Percentiles rank a stretch among this genome's conserved stretches.
These are phyloP conservation scores for Papilio gigon DNA, from an alignment of 2,888 invertebrate genomes.

Conservation along the genomic window DNA sequence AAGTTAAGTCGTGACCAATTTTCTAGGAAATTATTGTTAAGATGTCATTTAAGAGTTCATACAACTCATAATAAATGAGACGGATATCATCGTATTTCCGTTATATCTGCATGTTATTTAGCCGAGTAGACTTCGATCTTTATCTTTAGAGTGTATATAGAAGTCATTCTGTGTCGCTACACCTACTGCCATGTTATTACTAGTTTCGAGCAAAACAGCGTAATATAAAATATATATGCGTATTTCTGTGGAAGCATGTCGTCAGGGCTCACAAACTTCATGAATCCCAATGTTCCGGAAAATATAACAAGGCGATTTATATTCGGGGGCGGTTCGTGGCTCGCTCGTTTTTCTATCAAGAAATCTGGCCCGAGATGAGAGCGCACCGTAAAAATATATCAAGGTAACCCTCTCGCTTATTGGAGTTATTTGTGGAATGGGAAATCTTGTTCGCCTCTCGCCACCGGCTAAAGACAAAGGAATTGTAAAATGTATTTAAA, in stretches of 20 bases:
- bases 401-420: constrained; percentile 52
- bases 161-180: not conserved
- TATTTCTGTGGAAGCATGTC: constrained; percentile 63
- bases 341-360: constrained; percentile 75
- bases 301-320: constrained; percentile 82
- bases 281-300: constrained; percentile 81
- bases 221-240: constrained; percentile 47
- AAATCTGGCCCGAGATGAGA: constrained; percentile 67
- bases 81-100: no score
- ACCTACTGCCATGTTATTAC: constrained; percentile 4
- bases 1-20: no score
- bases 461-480: constrained; percentile 13
- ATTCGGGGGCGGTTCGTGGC: constrained; percentile 71
- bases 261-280: constrained; percentile 76
- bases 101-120: no score
- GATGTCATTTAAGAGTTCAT: no score
- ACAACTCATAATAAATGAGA: not conserved
- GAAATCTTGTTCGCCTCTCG: constrained; percentile 41
- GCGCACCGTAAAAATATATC: constrained; percentile 55
- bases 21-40: no score
- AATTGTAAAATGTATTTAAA: constrained; percentile 18
- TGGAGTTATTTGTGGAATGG: constrained; percentile 49
- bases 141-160: not conserved
- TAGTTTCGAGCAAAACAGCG: not conserved
- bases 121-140: not conserved